These are phyloP conservation scores for Drosophila ambigua DNA, from an alignment of 1,140 invertebrate genomes.

Conservation along the genomic window DNA sequence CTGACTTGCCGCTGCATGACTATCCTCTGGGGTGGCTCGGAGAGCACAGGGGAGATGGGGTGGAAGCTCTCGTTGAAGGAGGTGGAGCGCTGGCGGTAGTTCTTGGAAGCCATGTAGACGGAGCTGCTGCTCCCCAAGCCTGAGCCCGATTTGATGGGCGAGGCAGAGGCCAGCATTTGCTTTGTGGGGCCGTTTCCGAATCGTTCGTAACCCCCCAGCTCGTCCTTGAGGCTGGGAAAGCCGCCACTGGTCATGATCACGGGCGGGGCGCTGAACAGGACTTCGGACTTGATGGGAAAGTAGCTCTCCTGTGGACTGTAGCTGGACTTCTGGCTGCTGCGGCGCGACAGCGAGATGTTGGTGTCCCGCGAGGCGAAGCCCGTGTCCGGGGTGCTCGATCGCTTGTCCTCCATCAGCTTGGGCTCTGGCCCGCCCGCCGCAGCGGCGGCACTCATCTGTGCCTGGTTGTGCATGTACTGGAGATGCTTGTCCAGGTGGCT, in stretches of 20 bases:
- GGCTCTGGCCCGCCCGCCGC: conserved; percentile 20
- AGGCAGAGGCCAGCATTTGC: conserved; percentile 70
- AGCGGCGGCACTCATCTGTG: conserved; percentile 48
- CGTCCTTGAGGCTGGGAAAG: conserved; percentile 50
- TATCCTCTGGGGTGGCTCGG: conserved; percentile 49
- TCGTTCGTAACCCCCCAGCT: conserved; percentile 59
- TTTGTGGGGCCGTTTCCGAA: conserved; percentile 66
- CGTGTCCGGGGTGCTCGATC: conserved; percentile 81
- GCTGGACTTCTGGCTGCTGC: conserved; percentile 82
- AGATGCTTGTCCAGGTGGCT: conserved; percentile 80
- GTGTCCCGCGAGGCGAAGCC: conserved; percentile 82
- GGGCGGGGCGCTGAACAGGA: conserved; percentile 58
- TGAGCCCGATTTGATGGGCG: conserved; percentile 69
- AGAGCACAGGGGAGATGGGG: conserved; percentile 76
- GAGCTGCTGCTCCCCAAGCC: conserved; percentile 60
- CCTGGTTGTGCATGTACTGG: conserved; percentile 80
- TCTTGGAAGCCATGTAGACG: conserved; percentile 58
- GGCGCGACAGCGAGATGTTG: conserved; percentile 77
- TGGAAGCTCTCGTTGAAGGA: conserved; percentile 83
- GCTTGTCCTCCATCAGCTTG: conserved; percentile 68
- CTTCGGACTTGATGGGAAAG: conserved; percentile 71
- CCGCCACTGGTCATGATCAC: conserved; percentile 47
- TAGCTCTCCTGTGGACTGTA: conserved; percentile 83
- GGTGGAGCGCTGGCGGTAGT: conserved; percentile 78
- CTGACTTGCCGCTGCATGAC: conserved; percentile 45